phyloP scores from a whole-genome alignment of 1,140 invertebrate genomes.

The Alviniconcha marisindica region DNA sequence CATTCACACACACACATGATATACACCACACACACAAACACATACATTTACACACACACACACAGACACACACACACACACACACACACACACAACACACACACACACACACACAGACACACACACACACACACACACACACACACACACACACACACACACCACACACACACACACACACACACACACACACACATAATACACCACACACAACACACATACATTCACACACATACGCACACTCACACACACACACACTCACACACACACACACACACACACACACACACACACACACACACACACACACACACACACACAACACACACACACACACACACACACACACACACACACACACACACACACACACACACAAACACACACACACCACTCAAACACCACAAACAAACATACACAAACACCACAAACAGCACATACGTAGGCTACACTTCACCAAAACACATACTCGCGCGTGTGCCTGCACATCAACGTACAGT shows the following conservation, averaged over 20 bases:
- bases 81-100: background rate
- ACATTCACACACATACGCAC: background rate
- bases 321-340: background rate
- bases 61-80: background rate
- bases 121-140: slow-evolving; percentile 22
- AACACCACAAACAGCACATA: background rate
- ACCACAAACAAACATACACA: background rate
- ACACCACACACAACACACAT: background rate
- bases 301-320: slow-evolving; percentile 5
- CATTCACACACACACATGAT: background rate
- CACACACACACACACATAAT: background rate
- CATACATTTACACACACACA: background rate
- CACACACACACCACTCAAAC: background rate
- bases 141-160: slow-evolving; percentile 20
- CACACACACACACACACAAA: background rate
- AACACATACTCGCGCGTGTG: background rate
- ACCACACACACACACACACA: slow-evolving; percentile 1
- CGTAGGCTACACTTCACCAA: background rate
- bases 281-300: background rate
- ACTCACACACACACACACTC: background rate
- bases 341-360: background rate
- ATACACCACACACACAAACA: slow-evolving; percentile 11
- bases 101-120: background rate
- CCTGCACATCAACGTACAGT: background rate
- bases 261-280: background rate